Percentiles rank a stretch among this genome's conserved stretches.
phyloP scores from a whole-genome alignment of 2,797 vertebrate genomes.

The Eidolon dupreanum region DNA sequence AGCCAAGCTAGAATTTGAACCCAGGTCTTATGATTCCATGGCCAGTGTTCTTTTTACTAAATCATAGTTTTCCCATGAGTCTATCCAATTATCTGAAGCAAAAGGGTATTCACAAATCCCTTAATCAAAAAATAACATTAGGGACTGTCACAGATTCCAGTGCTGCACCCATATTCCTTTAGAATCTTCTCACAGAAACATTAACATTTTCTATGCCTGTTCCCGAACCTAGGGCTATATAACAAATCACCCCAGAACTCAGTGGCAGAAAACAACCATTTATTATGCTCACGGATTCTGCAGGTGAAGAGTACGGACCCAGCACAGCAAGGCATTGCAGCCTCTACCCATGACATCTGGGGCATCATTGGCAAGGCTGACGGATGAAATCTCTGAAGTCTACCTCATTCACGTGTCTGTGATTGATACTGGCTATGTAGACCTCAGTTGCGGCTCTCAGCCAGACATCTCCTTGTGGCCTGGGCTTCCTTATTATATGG shows the following conservation, averaged over 20 bases:
- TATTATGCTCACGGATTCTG: not conserved
- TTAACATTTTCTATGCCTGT: not conserved
- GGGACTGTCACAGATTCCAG: not conserved
- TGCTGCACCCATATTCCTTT: not conserved
- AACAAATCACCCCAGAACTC: not conserved
- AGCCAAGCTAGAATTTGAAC: slow-evolving; percentile 30
- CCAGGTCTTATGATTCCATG: not conserved
- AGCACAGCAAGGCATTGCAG: not conserved
- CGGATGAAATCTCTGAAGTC: not conserved
- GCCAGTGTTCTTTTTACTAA: not conserved
- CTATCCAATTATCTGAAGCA: not conserved
- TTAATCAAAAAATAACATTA: not conserved
- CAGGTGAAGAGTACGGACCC: not conserved
- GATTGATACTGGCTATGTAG: not conserved
- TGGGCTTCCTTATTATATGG: not conserved
- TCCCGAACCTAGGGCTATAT: not conserved
- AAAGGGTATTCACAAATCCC: not conserved
- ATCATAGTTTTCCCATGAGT: not conserved
- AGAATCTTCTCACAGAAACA: not conserved
- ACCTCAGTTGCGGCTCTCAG: not conserved
- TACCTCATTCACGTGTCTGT: not conserved
- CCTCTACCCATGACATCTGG: not conserved
- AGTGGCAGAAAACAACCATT: not conserved
- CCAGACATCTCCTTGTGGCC: not conserved
- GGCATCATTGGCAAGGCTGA: not conserved